Evolutionary conservation across 2,797 vertebrate species (phyloP), one percentile per base, ranked within the genome.

Genomic region (Sebastes cheni): DNA sequence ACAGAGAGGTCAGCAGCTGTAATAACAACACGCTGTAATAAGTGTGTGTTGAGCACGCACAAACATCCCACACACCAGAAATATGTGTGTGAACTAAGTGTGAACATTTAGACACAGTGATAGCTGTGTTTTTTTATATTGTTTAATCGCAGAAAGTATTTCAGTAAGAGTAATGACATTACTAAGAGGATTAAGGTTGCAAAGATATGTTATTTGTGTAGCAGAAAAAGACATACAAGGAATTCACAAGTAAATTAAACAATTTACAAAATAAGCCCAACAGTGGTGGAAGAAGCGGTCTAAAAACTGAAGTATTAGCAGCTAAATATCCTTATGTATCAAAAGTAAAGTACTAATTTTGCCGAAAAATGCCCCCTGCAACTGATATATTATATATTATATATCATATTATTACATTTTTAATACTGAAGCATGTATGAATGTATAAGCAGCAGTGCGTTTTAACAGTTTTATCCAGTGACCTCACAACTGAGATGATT

Each of bases 1-100:
- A 79, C 58, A 39, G 71, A 73, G 76, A 86, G 86, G 88, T 87
- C 85, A 90, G 76, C 91, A 90, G 92, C 87, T 91, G 80, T 69
- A 78, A 91, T 60, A 90, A 92, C 83, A 90, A 79, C 68, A 70
- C 42, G 85, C 75, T 76, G 73, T 20, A 82, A 64, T 20, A 66
- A 77, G 56, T 5, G 18, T 46, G 70, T 69, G 60, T 4, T 64
- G 67, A 80, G 64, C 67, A 36, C 27, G 11, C 67, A 73, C 25
- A 68, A 55, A 79, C 55, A 75, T 27, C 50, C n/a, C 13, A 20
- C 5, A 20, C 50, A 59, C 11, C 36, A 64, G 60, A 9, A 9
- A 42, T 64, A 27, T 36, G 20, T 65, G 50, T 67, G 39, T 52
- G 55, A 58, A 55, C 77, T 3, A 60, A 13, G 54, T 22, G n/a